Base-by-base conservation (phyloP, 2,113 vertebrate genomes). In the Gnathonemus longibarbis region DNA sequence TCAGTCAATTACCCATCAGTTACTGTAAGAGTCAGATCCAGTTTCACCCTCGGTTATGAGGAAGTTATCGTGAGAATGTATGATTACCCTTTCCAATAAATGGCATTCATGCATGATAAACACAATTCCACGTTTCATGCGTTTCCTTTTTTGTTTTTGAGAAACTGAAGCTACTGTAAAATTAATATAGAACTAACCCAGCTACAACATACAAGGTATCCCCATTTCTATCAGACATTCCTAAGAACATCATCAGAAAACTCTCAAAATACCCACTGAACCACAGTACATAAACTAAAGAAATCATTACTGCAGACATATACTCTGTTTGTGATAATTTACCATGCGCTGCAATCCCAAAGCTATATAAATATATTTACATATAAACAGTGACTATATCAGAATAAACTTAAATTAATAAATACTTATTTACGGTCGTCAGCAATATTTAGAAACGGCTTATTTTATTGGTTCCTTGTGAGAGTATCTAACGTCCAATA, bases 401-500 rank as follows among this genome's bases (percentile, higher is more conserved):
- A 80, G 74, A 39, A 77, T 39, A 80, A 17, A 80, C 74, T 13
- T 19, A 77, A 17, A 77, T 35, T 42, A 39, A 77, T 39, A 42
- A 19, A 80, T 77, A 35, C 74, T 42, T 80, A 42, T 80, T 80
- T 80, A 42, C 35, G 35, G 5, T 80, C 35, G 74, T 80, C 39
- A 15, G 4, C 35, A 39, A 19, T 35, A 35, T 80, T 80, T 39
- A 80, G 74, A 80, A 80, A 80, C 5, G 0, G 15, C 74, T 80
- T 19, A 42, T 19, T 42, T 84, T 6, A 84, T 84, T 84, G 83
- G 83, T 48, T 84, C 83, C 8, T 10, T 84, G 17, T 48, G 8
- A 84, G 1, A 24, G 62, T 5, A 49, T 24, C 31, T 24, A 56
- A 19, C 42, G 58, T 74, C 91, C 92, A 93, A 93, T 93, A 50